phyloP scores from a whole-genome alignment of 2,888 invertebrate species.

The Hedya salicella region DNA sequence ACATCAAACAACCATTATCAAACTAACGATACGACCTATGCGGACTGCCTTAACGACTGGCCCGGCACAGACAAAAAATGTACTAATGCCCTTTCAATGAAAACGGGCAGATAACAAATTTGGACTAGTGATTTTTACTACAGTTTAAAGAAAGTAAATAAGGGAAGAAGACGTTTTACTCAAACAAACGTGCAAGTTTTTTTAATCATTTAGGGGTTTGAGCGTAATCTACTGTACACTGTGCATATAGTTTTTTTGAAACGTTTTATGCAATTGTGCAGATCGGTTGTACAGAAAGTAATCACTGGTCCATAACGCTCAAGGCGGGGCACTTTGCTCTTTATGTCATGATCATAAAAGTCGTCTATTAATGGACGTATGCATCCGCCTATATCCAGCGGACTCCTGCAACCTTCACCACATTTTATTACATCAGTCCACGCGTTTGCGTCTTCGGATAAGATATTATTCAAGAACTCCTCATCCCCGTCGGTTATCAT shows the following conservation, averaged over 20 bases:
- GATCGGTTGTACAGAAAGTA: too few relatives aligned
- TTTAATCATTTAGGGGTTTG: conserved; percentile 14
- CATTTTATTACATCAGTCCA: too few relatives aligned
- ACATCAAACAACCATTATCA: conserved; percentile 51
- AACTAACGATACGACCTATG: conserved; percentile 43
- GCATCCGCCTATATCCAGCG: too few relatives aligned
- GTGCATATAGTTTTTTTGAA: not conserved
- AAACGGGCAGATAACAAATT: conserved; percentile 23
- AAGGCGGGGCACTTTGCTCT: too few relatives aligned
- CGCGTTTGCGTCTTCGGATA: too few relatives aligned
- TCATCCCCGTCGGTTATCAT: too few relatives aligned
- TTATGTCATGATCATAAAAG: too few relatives aligned
- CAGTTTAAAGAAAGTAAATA: conserved; percentile 11
- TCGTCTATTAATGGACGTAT: too few relatives aligned
- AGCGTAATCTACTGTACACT: not conserved
- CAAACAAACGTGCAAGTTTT: not conserved
- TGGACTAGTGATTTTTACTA: not conserved
- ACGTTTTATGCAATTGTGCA: not conserved
- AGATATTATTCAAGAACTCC: too few relatives aligned
- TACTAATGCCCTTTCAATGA: conserved; percentile 11
- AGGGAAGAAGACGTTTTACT: not conserved
- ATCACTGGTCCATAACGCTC: too few relatives aligned
- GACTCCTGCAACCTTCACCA: too few relatives aligned
- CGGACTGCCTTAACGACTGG: conserved; percentile 29
- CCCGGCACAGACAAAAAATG: conserved; percentile 32